Conservation (phyloP, 2,888 invertebrate genomes). For the Sarcophaga variegata region DNA sequence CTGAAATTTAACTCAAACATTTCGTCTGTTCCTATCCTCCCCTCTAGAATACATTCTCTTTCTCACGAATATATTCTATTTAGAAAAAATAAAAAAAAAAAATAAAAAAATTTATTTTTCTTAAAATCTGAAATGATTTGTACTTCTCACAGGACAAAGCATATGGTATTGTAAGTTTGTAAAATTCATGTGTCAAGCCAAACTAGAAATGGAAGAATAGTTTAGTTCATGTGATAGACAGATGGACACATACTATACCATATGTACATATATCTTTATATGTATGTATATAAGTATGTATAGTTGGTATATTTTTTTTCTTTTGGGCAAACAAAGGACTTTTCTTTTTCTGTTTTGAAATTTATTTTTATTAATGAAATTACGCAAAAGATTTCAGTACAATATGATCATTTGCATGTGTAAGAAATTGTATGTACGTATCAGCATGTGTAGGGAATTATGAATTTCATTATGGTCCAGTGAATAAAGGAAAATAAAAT, state of each 20-base stretch:
- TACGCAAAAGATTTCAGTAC: neutral
- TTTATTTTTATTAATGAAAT: neutral
- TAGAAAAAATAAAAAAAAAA: too few species aligned
- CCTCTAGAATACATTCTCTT: too few species aligned
- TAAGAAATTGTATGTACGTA: neutral
- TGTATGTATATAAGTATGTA: too few species aligned
- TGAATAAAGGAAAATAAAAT: neutral
- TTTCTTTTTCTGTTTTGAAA: neutral
- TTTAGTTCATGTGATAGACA: neutral
- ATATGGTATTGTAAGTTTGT: neutral
- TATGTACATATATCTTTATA: too few species aligned
- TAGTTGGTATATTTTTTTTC: neutral
- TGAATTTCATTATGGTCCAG: neutral
- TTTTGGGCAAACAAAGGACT: neutral
- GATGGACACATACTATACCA: neutral
- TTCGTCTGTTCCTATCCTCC: neutral
- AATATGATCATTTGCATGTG: neutral
- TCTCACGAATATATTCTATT: too few species aligned
- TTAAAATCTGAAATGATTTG: too few species aligned
- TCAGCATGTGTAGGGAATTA: neutral
- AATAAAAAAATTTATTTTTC: too few species aligned
- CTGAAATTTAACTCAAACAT: neutral
- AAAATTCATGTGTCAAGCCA: neutral
- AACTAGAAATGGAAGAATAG: too few species aligned
- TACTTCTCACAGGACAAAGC: too few species aligned